phyloP scores from a whole-genome alignment of 2,113 vertebrate species.

The Daubentonia madagascariensis region DNA sequence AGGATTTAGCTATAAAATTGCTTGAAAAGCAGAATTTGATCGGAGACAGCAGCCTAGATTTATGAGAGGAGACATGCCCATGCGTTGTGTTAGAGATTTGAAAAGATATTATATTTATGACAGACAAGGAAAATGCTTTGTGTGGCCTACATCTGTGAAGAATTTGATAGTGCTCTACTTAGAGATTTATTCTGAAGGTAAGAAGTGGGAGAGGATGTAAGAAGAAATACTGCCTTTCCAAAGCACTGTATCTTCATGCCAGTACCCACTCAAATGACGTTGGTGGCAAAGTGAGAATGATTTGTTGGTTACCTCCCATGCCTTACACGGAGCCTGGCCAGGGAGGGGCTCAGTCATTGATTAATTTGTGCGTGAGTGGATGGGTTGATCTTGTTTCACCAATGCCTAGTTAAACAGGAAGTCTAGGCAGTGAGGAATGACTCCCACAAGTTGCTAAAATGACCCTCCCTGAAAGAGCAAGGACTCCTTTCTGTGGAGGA shows the following conservation, averaged over 20 bases:
- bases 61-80: conserved; percentile 35
- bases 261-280: not conserved
- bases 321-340: accelerated
- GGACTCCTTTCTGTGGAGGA: not conserved
- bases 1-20: conserved; percentile 82
- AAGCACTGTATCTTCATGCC: not conserved
- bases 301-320: accelerated
- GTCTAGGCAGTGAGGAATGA: not conserved
- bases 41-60: conserved; percentile 72
- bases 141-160: not conserved
- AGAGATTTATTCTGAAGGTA: not conserved
- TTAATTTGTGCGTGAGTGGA: accelerated
- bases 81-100: conserved; percentile 48
- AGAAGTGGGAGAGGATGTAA: not conserved
- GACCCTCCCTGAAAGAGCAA: not conserved
- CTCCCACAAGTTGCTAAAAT: not conserved
- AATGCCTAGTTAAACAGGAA: not conserved
- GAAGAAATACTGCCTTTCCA: not conserved
- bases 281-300: not conserved
- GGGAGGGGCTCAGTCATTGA: no score
- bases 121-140: not conserved
- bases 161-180: not conserved
- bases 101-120: not conserved
- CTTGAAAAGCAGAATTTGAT: conserved; percentile 82
- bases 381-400: not conserved